phyloP scores from a whole-genome alignment of 2,797 vertebrate species.

The Salarias fasciatus region DNA sequence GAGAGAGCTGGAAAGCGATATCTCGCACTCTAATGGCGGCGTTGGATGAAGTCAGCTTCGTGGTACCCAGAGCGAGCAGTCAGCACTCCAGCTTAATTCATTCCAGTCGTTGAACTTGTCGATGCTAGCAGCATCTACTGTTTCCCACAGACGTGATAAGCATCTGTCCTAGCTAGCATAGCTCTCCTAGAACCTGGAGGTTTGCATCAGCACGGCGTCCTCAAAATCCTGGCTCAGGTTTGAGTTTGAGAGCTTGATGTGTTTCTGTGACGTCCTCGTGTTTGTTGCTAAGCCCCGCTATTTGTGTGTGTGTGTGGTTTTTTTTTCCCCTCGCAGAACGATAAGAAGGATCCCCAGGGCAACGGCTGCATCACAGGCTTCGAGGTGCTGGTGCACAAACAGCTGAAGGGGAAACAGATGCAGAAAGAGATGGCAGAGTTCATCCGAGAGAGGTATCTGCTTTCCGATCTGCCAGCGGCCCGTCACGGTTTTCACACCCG shows the following conservation, averaged over 20 bases:
- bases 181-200: too few species aligned
- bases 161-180: too few species aligned
- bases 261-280: neutral
- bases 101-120: too few species aligned
- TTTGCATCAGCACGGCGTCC: too few species aligned
- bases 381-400: conserved; percentile 96
- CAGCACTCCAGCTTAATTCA: too few species aligned
- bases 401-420: conserved; percentile 98
- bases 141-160: too few species aligned
- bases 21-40: too few species aligned
- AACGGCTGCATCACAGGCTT: conserved; percentile 92
- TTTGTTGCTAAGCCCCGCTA: neutral
- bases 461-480: neutral
- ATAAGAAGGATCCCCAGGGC: conserved; percentile 93
- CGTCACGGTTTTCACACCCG: conserved; percentile 8
- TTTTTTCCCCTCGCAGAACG: conserved; percentile 78
- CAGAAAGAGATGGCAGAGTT: conserved; percentile 99
- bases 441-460: conserved; percentile 90
- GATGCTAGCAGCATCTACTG: too few species aligned
- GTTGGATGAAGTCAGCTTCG: too few species aligned
- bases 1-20: neutral
- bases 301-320: too few species aligned
- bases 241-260: conserved; percentile 7
- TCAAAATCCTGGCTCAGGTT: too few species aligned
- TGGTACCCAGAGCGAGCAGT: too few species aligned